Evolutionary conservation across 2,888 invertebrate genomes (phyloP).

Genomic region (Nomada fabriciana): DNA sequence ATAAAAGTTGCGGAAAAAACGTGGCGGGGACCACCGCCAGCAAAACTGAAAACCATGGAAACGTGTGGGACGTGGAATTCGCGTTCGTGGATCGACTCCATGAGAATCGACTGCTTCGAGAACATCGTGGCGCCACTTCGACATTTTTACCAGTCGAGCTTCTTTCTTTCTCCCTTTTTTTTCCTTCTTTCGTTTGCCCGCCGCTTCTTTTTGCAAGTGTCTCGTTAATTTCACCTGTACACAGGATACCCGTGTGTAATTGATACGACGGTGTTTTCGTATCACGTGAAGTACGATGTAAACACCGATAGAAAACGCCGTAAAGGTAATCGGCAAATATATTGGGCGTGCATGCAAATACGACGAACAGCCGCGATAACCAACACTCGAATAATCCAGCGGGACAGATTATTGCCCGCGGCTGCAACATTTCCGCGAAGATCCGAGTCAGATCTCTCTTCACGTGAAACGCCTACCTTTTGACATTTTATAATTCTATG

Average conservation of each 20-base stretch:
- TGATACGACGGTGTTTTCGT: conserved; percentile 44
- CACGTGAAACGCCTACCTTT: conserved; percentile 59
- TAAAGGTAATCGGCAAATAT: conserved; percentile 48
- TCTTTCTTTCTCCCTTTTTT: background rate
- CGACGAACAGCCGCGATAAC: conserved; percentile 46
- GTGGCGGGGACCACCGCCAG: conserved; percentile 62
- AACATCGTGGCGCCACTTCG: conserved; percentile 70
- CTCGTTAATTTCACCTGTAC: conserved; percentile 47
- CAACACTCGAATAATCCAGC: conserved; percentile 54
- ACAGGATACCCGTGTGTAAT: conserved; percentile 38
- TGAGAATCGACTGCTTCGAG: conserved; percentile 63
- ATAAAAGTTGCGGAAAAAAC: conserved; percentile 58
- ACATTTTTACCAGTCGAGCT: conserved; percentile 48
- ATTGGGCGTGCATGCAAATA: conserved; percentile 58
- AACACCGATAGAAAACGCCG: conserved; percentile 41
- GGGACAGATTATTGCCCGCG: conserved; percentile 63
- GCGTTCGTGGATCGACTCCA: conserved; percentile 45
- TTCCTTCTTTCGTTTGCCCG: background rate
- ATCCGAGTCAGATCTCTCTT: conserved; percentile 39
- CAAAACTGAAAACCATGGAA: conserved; percentile 70
- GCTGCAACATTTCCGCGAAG: conserved; percentile 57
- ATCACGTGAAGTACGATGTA: conserved; percentile 46
- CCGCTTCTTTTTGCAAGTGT: background rate
- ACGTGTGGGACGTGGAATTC: conserved; percentile 70
- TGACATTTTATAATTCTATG: conserved; percentile 71